phyloP scores from a whole-genome alignment of 2,113 vertebrate genomes.

The Tretioscincus oriximinensis region DNA sequence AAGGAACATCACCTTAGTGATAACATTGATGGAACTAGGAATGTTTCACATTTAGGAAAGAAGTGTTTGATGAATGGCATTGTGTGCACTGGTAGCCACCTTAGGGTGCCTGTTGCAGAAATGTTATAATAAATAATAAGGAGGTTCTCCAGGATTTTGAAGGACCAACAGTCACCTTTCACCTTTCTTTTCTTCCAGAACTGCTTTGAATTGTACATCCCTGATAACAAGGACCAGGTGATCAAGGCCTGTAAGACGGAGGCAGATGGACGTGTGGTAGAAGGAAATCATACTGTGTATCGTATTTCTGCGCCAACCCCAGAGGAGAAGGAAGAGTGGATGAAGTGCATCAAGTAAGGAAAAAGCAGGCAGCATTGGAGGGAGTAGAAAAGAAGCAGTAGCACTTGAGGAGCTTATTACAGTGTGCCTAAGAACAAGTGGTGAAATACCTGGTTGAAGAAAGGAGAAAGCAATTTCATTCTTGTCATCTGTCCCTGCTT shows the following conservation, averaged over 20 bases:
- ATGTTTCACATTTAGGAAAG: neutral
- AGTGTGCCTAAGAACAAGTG: neutral
- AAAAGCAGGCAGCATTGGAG: neutral
- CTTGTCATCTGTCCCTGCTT: neutral
- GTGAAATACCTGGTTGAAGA: neutral
- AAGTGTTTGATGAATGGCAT: neutral
- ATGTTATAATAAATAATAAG: no score
- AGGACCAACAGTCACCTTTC: neutral
- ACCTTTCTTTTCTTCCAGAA: conserved; percentile 74
- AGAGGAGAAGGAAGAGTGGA: conserved; percentile 96
- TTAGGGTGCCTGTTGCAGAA: neutral
- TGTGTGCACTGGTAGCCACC: neutral
- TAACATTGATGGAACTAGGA: neutral
- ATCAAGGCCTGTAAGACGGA: conserved; percentile 99
- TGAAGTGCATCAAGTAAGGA: conserved; percentile 94
- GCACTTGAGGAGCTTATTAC: neutral
- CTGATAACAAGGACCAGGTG: conserved; percentile 96
- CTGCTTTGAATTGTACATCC: conserved; percentile 97
- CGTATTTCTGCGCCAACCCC: conserved; percentile 92
- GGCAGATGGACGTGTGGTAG: conserved; percentile 94
- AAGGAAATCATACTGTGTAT: conserved; percentile 97
- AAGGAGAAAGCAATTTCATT: neutral
- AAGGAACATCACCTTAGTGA: neutral
- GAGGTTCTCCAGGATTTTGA: neutral
- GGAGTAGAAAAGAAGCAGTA: neutral